Evolutionary conservation across 2,113 vertebrate genomes (phyloP).

Genomic region (Notarius quadriscutis): DNA sequence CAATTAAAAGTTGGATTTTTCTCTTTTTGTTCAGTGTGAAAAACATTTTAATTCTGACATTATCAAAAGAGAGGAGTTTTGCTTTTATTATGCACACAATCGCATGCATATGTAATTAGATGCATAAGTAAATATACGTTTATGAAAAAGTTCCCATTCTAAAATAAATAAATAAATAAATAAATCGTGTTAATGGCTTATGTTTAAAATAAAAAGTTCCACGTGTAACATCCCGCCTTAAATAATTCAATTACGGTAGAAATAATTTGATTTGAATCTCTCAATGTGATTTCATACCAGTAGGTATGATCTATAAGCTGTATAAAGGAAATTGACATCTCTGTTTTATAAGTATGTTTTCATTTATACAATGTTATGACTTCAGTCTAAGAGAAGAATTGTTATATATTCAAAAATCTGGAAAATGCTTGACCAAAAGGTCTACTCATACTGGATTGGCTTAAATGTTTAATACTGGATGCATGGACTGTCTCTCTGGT

Average conservation of each 20-base stretch:
- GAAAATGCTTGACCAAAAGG: background rate
- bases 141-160: background rate
- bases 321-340: too few species aligned
- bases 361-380: background rate
- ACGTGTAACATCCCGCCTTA: background rate
- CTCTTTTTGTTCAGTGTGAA: too few species aligned
- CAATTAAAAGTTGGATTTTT: too few species aligned
- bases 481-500: background rate
- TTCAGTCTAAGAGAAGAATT: background rate
- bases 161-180: too few species aligned
- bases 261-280: background rate
- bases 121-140: background rate
- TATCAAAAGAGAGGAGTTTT: background rate
- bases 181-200: background rate
- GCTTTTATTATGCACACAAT: background rate
- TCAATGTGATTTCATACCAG: too few species aligned
- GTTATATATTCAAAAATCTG: background rate
- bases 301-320: too few species aligned
- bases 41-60: too few species aligned
- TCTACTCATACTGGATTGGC: background rate
- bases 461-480: background rate
- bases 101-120: background rate
- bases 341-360: background rate
- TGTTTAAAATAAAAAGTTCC: background rate
- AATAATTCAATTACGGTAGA: background rate